phyloP scores from a whole-genome alignment of 2,113 vertebrate genomes.

The Prinia subflava region DNA sequence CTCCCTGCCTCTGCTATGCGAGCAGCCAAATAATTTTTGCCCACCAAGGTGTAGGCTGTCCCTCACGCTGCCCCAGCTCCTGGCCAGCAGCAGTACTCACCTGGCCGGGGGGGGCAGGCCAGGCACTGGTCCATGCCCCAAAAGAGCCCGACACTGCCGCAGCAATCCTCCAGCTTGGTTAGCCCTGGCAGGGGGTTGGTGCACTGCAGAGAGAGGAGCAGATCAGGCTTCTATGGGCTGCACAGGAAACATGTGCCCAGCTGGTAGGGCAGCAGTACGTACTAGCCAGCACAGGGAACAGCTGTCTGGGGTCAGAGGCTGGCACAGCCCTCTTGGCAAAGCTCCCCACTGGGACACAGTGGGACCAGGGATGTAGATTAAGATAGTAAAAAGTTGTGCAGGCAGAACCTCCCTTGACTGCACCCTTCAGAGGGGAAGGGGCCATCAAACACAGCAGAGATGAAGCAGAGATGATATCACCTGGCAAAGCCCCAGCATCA shows the following conservation, averaged over 20 bases:
- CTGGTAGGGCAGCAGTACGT: rapidly evolving
- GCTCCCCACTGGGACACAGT: not conserved
- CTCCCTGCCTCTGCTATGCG: rapidly evolving
- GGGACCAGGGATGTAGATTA: not conserved
- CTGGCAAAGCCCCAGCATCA: not conserved
- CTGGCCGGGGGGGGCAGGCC: conserved; percentile 87
- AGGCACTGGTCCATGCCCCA: conserved; percentile 87
- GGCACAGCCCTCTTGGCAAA: not conserved
- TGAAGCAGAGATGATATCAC: conserved; percentile 22
- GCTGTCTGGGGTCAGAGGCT: not conserved
- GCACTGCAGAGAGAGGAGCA: conserved; percentile 76
- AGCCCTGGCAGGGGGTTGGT: conserved; percentile 87
- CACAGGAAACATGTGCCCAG: rapidly evolving
- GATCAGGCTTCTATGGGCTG: not conserved
- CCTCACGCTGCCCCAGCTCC: rapidly evolving
- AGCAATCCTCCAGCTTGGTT: conserved; percentile 90
- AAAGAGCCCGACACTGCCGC: conserved; percentile 89
- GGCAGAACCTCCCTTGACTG: not conserved
- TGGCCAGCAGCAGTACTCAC: conserved; percentile 61
- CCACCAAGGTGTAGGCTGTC: rapidly evolving
- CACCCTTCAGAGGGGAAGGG: not conserved
- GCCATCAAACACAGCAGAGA: not conserved
- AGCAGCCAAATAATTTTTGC: not conserved
- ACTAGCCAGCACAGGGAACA: not conserved
- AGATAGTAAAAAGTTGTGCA: not conserved